Evolutionary conservation across 2,888 invertebrate genomes (phyloP), one percentile per base, ranked within the genome.

Genomic region (Scrobipalpa atriplicella): DNA sequence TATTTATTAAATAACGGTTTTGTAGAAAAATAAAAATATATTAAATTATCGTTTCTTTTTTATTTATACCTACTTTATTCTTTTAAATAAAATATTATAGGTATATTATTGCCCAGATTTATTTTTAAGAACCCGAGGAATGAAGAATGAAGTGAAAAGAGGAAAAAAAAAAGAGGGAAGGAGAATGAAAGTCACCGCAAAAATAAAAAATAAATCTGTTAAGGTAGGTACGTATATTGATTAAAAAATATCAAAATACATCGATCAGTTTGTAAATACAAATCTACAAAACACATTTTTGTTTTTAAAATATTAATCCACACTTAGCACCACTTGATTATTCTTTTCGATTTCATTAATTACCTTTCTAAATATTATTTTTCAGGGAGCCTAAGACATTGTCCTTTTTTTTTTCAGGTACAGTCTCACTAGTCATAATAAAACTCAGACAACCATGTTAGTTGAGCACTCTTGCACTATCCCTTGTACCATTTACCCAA

Each of bases 161-260:
- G 19, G 19, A 19, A 36, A 36, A n/a, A n/a, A n/a, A n/a, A n/a
- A n/a, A n/a, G n/a, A n/a, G n/a, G n/a, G 2, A 29, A 29, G 29
- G 29, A 29, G 5, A 29, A 29, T 5, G 29, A 29, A 29, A 5
- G 29, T 3, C 5, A 29, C 36, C 36, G 13, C 19, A 13, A 19
- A 21, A 56, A 29, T 56, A 56, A 56, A 56, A 56, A 13, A 21
- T 6, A 8, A 36, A 51, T 83, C 82, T 86, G 87, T 89, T 88
- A 86, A 82, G 72, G 77, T 84, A 84, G 73, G 78, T 85, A 83
- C 81, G 81, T 89, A 83, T 89, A 88, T 86, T 87, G 81, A 84
- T 79, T 82, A 75, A 72, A 29, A 74, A 75, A 73, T 76, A 81
- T 83, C 81, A 83, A 84, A 82, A 77, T 79, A 74, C 77, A 79